Base-by-base conservation (phyloP, 1,140 invertebrate species). In the Ditylenchus dipsaci region DNA sequence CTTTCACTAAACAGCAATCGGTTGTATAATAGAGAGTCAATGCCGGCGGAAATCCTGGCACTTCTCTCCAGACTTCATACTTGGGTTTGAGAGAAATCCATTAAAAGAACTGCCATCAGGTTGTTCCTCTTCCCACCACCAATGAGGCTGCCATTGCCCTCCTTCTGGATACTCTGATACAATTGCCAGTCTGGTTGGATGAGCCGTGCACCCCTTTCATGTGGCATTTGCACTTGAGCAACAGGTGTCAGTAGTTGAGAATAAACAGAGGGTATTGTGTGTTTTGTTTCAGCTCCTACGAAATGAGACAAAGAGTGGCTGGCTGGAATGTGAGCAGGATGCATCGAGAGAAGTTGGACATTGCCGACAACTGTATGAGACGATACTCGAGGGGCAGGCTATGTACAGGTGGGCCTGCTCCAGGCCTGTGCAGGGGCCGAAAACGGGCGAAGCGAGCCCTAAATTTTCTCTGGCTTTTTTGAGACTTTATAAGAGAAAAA, bases 161-260 rank as follows among this genome's bases (percentile, higher is more conserved):
- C 11, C 13, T 75, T 15, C 13, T 76, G n/a, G 33, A 71, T n/a
- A 73, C 67, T 23, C 23, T 74, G 21, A 73, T 74, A 1, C 11
- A 69, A 69, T 62, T 72, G 27, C 72, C 72, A 0, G 69, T 74
- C 11, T 74, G 75, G 75, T 38, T 53, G 9, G 5, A 23, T 42
- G 72, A 74, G 19, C 72, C 72, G 3, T 74, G 72, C 43, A 74
- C 75, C 11, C 75, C 75, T 8, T 74, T 65, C 43, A 56, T 74
- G 66, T 77, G 69, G 69, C 29, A 77, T 60, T 63, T 74, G 8
- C 72, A 74, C 57, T 49, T 74, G 74, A 42, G 43, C 21, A 74
- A 74, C 23, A 71, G 72, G 67, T 68, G 43, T 26, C 11, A 13
- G n/a, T n/a, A n/a, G n/a, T n/a, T n/a, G n/a, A n/a, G n/a, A n/a